Conservation (phyloP, 2,888 invertebrate genomes). For the Taphrorychus bicolor region DNA sequence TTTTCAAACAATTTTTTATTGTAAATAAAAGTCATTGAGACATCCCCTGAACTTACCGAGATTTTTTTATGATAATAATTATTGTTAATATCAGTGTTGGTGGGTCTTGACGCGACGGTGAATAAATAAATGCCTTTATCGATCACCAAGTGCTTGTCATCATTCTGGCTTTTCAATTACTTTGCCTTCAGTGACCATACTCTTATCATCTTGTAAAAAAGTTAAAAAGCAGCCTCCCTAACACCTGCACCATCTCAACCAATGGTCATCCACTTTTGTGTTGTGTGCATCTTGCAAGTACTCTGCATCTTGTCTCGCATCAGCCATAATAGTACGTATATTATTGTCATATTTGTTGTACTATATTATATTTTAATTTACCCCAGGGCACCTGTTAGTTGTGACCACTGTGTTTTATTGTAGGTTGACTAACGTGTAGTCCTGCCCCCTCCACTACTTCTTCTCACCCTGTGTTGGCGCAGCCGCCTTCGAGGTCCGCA, state of each 20-base stretch:
- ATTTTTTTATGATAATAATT: too few relatives aligned
- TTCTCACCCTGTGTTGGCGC: background rate
- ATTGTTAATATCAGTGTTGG: too few relatives aligned
- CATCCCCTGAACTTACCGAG: too few relatives aligned
- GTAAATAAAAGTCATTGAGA: too few relatives aligned
- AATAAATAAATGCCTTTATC: too few relatives aligned
- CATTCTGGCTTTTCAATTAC: too few relatives aligned
- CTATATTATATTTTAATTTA: background rate
- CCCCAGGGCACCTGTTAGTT: background rate
- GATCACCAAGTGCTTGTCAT: too few relatives aligned
- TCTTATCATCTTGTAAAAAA: too few relatives aligned
- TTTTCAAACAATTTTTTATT: too few relatives aligned
- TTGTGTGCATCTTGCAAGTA: conserved; percentile 33
- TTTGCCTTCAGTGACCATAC: too few relatives aligned
- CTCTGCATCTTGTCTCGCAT: conserved; percentile 33
- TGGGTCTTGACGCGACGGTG: too few relatives aligned
- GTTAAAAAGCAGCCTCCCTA: background rate
- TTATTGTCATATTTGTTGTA: conserved; percentile 9
- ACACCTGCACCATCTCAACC: background rate
- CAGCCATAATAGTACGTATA: conserved; percentile 28
- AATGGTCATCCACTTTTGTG: conserved; percentile 12
- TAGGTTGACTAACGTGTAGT: conserved; percentile 22
- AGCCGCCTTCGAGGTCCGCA: background rate
- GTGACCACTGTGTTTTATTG: conserved; percentile 22
- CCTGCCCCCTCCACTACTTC: too few relatives aligned